Conservation (phyloP, 2,888 invertebrate genomes). For the Archips xylosteana region DNA sequence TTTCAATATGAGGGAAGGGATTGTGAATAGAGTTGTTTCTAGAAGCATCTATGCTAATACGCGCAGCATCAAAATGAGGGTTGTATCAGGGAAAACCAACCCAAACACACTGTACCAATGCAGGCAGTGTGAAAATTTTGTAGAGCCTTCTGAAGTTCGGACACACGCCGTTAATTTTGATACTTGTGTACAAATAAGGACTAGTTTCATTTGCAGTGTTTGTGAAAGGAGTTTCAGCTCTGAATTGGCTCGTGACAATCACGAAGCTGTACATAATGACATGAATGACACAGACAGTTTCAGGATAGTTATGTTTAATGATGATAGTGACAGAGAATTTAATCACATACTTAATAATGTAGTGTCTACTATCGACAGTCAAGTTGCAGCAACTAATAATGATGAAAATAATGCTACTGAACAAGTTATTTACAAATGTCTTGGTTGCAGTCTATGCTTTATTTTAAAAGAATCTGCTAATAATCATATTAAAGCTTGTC, state of each 20-base stretch:
- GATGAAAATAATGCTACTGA: not conserved
- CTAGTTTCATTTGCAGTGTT: slow-evolving; percentile 3
- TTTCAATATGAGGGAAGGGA: not conserved
- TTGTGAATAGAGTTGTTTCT: not conserved
- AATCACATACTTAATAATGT: slow-evolving; percentile 20
- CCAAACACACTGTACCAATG: slow-evolving; percentile 19
- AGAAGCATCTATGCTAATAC: slow-evolving; percentile 17
- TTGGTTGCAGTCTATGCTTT: slow-evolving; percentile 25
- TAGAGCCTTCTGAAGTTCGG: slow-evolving; percentile 5
- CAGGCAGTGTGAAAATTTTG: slow-evolving; percentile 25
- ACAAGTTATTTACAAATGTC: slow-evolving; percentile 33
- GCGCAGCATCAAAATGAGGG: slow-evolving; percentile 22
- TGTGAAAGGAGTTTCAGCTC: slow-evolving; percentile 23
- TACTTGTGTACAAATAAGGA: slow-evolving; percentile 19
- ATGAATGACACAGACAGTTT: not conserved
- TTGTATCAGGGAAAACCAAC: not conserved
- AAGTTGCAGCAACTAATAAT: not conserved
- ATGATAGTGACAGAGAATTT: not conserved
- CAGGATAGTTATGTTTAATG: slow-evolving; percentile 26
- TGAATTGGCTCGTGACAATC: slow-evolving; percentile 7
- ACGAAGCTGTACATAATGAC: slow-evolving; percentile 11
- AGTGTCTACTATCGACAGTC: not conserved
- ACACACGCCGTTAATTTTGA: slow-evolving; percentile 26
- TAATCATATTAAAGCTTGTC: slow-evolving; percentile 16
- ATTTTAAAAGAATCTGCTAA: slow-evolving; percentile 12